Evolutionary conservation across 2,797 vertebrate genomes (phyloP), one percentile per base, ranked within the genome.

Genomic region (Clarias platycephalus): DNA sequence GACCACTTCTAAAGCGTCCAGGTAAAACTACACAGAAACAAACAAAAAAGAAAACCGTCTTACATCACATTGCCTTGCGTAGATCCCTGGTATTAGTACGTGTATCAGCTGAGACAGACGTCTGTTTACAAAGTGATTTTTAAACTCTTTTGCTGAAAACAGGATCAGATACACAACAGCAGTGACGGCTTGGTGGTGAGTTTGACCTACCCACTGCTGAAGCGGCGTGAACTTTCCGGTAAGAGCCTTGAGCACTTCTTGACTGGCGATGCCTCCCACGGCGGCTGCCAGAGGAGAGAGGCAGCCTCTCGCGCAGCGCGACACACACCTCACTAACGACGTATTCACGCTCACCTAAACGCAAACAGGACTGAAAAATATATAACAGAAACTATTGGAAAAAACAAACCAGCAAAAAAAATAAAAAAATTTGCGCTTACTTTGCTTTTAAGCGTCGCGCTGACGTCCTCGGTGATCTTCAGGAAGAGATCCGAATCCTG

Each of bases 211-310:
- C 98, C 98, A 99, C 83, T 99, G 98, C 86, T 98, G 97, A 86
- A 99, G 93, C 0, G 98, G 98, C 76, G 97, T 96, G 94, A 99
- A 99, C 89, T 99, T 99, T 88, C 97, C 98, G 1, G 98, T 99
- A 44, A 99, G 95, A 88, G 97, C 97, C 92, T 99, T 99, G 82
- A 99, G 93, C 83, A 96, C 96, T 94, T 99, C 98, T 91, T 99
- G 98, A 90, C 97, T 98, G 74, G 96, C 95, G 86, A 99, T 89
- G 78, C 98, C 98, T 84, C 98, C 98, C 10, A 96, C 93, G 77
- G 97, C 94, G 40, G 98, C 98, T 31, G 96, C 95, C 84, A 99
- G 92, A 0, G 98, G 97, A 83, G 96, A 90, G 5, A 99, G 93
- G 87, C 92, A 95, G 86, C 98, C 98, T 89, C 90, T 93, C 0